A percentile compares a stretch with the other conserved stretches of the same genome.
These are phyloP conservation scores for Acleris sparsana DNA, from an alignment of 2,888 invertebrate species.

Conservation along the genomic window DNA sequence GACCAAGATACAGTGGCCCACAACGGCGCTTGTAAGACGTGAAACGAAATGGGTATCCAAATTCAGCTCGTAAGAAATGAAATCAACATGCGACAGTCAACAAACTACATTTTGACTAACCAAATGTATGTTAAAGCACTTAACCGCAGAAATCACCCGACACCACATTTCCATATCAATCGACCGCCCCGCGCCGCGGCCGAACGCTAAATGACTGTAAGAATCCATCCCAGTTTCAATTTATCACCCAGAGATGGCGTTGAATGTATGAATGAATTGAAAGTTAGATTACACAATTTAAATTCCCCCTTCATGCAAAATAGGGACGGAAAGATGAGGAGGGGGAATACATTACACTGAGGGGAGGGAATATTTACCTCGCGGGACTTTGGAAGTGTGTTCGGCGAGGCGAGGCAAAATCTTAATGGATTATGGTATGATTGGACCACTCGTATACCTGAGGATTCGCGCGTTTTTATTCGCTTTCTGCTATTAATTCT, in stretches of 20 bases:
- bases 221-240: slow-evolving; percentile 78
- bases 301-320: slow-evolving; percentile 84
- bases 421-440: slow-evolving; percentile 82
- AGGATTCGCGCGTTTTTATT: slow-evolving; percentile 59
- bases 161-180: slow-evolving; percentile 58
- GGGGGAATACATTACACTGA: slow-evolving; percentile 78
- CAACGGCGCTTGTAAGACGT: not conserved
- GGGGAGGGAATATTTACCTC: slow-evolving; percentile 79
- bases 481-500: slow-evolving; percentile 58
- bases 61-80: not conserved
- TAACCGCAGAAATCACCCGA: slow-evolving; percentile 44
- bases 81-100: slow-evolving; percentile 11
- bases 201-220: slow-evolving; percentile 71
- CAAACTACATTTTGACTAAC: slow-evolving; percentile 10
- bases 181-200: slow-evolving; percentile 46
- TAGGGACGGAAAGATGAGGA: slow-evolving; percentile 81
- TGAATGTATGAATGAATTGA: slow-evolving; percentile 84
- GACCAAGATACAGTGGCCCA: too few species aligned
- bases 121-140: slow-evolving; percentile 38
- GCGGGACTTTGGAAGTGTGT: slow-evolving; percentile 78
- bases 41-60: not conserved
- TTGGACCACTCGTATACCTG: slow-evolving; percentile 76
- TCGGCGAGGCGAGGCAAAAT: slow-evolving; percentile 75
- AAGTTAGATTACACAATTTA: slow-evolving; percentile 84
- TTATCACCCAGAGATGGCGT: slow-evolving; percentile 81